Conservation (phyloP, 2,888 invertebrate species). For the Euproctis similis region DNA sequence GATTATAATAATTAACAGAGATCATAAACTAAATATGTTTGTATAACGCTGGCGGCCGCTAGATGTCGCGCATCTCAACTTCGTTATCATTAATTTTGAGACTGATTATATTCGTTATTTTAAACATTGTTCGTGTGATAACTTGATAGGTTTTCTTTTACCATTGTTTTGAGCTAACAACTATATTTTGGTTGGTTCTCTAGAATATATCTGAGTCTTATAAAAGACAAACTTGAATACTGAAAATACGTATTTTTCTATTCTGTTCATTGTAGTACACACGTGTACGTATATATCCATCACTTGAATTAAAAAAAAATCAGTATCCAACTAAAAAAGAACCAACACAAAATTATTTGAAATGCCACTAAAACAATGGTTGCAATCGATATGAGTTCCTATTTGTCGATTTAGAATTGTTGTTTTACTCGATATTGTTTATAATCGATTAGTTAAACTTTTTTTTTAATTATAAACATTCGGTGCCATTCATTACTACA, state of each 20-base stretch:
- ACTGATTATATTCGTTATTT: conserved; percentile 46
- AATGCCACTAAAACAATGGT: too few relatives aligned
- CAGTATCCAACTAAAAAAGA: too few relatives aligned
- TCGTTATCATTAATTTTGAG: conserved; percentile 43
- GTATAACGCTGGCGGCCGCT: conserved; percentile 22
- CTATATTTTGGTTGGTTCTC: conserved; percentile 5
- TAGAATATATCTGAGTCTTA: background rate
- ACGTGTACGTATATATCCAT: too few relatives aligned
- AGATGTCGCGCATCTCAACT: conserved; percentile 26
- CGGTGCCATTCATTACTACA: conserved; percentile 48
- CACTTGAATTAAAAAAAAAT: too few relatives aligned
- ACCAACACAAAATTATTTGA: too few relatives aligned
- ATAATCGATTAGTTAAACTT: conserved; percentile 38
- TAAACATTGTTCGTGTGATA: conserved; percentile 10
- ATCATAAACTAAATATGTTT: too few relatives aligned
- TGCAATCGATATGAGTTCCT: conserved; percentile 72
- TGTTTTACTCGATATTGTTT: conserved; percentile 51
- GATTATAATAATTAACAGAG: too few relatives aligned
- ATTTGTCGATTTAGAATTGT: conserved; percentile 49
- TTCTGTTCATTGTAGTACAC: too few relatives aligned
- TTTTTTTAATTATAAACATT: too few relatives aligned
- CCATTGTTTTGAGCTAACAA: conserved; percentile 7
- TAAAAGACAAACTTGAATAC: too few relatives aligned
- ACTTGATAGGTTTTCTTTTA: conserved; percentile 9
- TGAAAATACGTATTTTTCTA: too few relatives aligned